phyloP scores from a whole-genome alignment of 92 coral and sea anemone species.

The Muricea muricata region DNA sequence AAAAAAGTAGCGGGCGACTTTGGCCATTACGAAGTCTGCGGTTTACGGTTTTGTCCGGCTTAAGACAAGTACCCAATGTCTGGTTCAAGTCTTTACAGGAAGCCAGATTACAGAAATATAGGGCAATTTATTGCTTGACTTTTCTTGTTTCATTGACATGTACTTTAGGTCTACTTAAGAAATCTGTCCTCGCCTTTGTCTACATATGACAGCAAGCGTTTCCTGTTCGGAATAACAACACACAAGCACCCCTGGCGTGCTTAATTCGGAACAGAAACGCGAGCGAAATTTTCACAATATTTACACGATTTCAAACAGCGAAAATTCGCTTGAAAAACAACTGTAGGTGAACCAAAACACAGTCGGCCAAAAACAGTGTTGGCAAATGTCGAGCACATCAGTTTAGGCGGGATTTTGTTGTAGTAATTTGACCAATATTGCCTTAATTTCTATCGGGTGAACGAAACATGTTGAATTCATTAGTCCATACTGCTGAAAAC shows the following conservation, averaged over 20 bases:
- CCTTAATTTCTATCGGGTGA: not conserved
- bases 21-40: not conserved
- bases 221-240: slow-evolving; percentile 45
- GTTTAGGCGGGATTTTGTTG: not conserved
- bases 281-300: slow-evolving; percentile 25
- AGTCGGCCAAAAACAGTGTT: not conserved
- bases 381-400: not conserved
- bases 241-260: slow-evolving; percentile 11
- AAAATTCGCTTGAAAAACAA: slow-evolving; percentile 9
- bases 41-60: not conserved
- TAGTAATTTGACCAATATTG: not conserved
- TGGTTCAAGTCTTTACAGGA: not conserved
- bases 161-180: slow-evolving; percentile 45
- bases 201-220: slow-evolving; percentile 27
- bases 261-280: slow-evolving; percentile 3
- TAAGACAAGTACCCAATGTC: not conserved
- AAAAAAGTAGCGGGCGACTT: not conserved
- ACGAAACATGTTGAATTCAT: slow-evolving; percentile 39
- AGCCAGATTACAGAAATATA: not conserved
- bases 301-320: slow-evolving; percentile 32
- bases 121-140: not conserved
- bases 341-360: slow-evolving; percentile 15
- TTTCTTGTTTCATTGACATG: not conserved
- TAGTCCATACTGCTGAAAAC: slow-evolving; percentile 25
- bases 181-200: slow-evolving; percentile 42